These are phyloP conservation scores for Tethea ocularis DNA, from an alignment of 2,888 invertebrate genomes.

Conservation along the genomic window DNA sequence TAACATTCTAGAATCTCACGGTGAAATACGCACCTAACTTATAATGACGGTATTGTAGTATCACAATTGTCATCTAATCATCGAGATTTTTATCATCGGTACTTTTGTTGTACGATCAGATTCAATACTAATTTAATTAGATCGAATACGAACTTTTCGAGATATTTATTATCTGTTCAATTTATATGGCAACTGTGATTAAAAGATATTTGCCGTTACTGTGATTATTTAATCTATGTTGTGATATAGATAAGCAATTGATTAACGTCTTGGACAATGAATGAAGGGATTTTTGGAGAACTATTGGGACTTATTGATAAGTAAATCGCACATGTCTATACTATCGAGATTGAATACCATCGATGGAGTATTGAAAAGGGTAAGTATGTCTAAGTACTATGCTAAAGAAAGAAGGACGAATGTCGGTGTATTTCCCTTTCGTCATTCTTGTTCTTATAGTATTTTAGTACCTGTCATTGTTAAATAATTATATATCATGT, in stretches of 20 bases:
- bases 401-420: too few relatives aligned
- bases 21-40: conserved; percentile 5
- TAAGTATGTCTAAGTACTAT: too few relatives aligned
- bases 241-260: conserved; percentile 18
- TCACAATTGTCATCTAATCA: conserved; percentile 45
- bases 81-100: conserved; percentile 30
- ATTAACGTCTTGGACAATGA: conserved; percentile 12
- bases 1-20: conserved; percentile 9
- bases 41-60: conserved; percentile 20
- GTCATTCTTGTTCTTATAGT: too few relatives aligned
- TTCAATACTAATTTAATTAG: conserved; percentile 52
- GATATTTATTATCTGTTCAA: conserved; percentile 7
- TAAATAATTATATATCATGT: too few relatives aligned
- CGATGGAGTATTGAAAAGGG: not conserved
- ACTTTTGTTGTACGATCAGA: conserved; percentile 44
- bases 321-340: not conserved
- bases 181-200: conserved; percentile 25
- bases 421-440: too few relatives aligned
- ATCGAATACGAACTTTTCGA: conserved; percentile 35
- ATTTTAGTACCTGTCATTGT: too few relatives aligned
- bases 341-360: too few relatives aligned
- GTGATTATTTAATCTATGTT: conserved; percentile 33
- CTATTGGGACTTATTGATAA: not conserved
- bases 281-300: conserved; percentile 22
- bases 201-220: conserved; percentile 23